Evolutionary conservation across 2,888 invertebrate species (phyloP).

Genomic region (Hipparchia sbordonii): DNA sequence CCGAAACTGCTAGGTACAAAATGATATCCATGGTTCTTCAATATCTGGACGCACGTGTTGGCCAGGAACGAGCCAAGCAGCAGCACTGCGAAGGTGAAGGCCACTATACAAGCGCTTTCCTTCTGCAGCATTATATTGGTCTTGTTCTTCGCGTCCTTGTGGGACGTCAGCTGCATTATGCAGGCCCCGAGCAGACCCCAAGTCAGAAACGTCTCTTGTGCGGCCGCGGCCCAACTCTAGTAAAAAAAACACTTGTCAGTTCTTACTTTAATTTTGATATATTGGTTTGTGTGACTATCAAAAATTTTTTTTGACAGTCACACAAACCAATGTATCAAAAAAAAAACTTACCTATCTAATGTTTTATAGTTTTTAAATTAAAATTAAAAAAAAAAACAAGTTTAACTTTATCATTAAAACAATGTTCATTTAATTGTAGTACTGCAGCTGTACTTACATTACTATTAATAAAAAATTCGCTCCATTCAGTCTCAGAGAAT

Average conservation of each 20-base stretch:
- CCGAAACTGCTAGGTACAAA: constrained; percentile 94
- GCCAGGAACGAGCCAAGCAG: constrained; percentile 90
- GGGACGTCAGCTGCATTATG: constrained; percentile 90
- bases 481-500: constrained; percentile 91
- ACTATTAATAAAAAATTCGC: constrained; percentile 92
- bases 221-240: constrained; percentile 94
- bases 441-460: constrained; percentile 76
- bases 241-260: neutral
- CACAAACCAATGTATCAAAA: no score
- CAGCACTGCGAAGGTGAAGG: constrained; percentile 88
- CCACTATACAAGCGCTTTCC: constrained; percentile 72
- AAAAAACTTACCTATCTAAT: no score
- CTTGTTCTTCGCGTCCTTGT: constrained; percentile 87
- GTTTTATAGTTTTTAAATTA: no score
- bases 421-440: neutral
- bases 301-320: no score
- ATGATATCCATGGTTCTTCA: constrained; percentile 87
- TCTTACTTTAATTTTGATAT: no score
- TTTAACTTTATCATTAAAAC: no score
- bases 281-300: no score
- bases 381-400: no score
- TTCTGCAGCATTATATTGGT: constrained; percentile 70
- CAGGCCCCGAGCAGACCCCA: constrained; percentile 93
- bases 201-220: constrained; percentile 93
- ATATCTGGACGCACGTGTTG: constrained; percentile 90